Conservation (phyloP, 2,797 vertebrate genomes). For the Xenopus petersii region DNA sequence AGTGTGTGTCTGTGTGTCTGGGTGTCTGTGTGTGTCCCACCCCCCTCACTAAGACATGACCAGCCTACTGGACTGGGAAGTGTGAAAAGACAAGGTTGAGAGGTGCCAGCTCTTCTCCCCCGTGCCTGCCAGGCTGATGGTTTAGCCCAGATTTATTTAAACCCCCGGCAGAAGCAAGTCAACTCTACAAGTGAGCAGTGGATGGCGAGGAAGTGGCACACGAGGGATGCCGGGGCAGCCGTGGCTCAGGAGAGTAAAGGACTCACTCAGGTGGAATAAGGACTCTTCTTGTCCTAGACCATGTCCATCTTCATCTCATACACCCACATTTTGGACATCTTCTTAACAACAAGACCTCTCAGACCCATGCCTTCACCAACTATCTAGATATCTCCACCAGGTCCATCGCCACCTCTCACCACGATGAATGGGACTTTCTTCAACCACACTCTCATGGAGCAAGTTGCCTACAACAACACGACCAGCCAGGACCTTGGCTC, state of each 20-base stretch:
- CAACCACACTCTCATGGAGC: constrained; percentile 74
- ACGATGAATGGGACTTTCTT: constrained; percentile 93
- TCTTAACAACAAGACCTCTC: neutral
- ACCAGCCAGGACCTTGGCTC: constrained; percentile 79
- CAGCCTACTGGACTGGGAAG: constrained; percentile 40
- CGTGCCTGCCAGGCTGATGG: constrained; percentile 33
- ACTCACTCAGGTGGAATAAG: neutral
- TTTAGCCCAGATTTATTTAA: constrained; percentile 41
- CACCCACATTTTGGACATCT: neutral
- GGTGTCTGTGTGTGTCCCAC: neutral
- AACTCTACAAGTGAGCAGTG: constrained; percentile 14
- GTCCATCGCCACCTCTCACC: neutral
- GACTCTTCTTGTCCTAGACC: neutral
- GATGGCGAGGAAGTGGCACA: neutral
- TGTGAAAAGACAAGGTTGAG: constrained; percentile 11
- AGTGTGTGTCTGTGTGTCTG: no score
- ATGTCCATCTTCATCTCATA: neutral
- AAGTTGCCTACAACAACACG: constrained; percentile 75
- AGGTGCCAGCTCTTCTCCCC: constrained; percentile 4
- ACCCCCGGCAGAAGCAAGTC: constrained; percentile 19
- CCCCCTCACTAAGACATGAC: constrained; percentile 6
- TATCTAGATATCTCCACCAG: neutral
- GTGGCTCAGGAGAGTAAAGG: neutral
- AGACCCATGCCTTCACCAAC: neutral
- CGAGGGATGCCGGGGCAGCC: neutral